Evolutionary conservation across 2,888 invertebrate species (phyloP).

Genomic region (Desoria tigrina): DNA sequence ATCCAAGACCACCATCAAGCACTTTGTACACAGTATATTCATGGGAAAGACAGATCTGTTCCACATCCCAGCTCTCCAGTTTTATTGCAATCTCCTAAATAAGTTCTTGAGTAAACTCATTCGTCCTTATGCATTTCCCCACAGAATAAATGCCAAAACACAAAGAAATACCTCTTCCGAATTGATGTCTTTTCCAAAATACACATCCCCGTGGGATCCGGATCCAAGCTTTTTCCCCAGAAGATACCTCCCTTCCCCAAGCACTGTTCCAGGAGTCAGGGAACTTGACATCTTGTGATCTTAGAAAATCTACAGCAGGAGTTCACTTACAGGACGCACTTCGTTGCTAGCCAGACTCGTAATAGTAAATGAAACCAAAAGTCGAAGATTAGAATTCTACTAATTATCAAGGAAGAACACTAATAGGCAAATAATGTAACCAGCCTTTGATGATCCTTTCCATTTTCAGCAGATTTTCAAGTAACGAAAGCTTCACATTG

Average conservation of each 20-base stretch:
- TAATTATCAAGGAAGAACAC: conserved; percentile 1
- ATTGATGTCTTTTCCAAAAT: conserved; percentile 34
- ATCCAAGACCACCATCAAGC: conserved; percentile 34
- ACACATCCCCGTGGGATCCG: conserved; percentile 42
- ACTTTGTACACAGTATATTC: conserved; percentile 39
- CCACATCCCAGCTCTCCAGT: conserved; percentile 40
- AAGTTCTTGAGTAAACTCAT: not conserved
- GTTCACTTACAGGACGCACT: not conserved
- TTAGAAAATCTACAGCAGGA: not conserved
- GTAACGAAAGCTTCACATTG: too few relatives aligned
- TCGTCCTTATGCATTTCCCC: too few relatives aligned
- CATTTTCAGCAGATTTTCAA: too few relatives aligned
- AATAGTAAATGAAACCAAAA: not conserved
- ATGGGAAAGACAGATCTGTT: conserved; percentile 36
- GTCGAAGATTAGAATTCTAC: not conserved
- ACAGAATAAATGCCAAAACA: too few relatives aligned
- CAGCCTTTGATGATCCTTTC: too few relatives aligned
- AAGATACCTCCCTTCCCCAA: conserved; percentile 36
- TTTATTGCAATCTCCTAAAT: conserved; percentile 41
- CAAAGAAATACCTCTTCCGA: conserved; percentile 32
- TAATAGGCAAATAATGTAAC: too few relatives aligned
- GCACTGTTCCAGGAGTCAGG: conserved; percentile 28
- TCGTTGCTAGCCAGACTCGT: not conserved
- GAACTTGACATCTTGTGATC: conserved; percentile 22
- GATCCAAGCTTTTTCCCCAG: conserved; percentile 36